Percentiles rank a stretch among this genome's conserved stretches.
These are phyloP conservation scores for Clarias laeviceps DNA, from an alignment of 2,797 vertebrate species.

Conservation along the genomic window DNA sequence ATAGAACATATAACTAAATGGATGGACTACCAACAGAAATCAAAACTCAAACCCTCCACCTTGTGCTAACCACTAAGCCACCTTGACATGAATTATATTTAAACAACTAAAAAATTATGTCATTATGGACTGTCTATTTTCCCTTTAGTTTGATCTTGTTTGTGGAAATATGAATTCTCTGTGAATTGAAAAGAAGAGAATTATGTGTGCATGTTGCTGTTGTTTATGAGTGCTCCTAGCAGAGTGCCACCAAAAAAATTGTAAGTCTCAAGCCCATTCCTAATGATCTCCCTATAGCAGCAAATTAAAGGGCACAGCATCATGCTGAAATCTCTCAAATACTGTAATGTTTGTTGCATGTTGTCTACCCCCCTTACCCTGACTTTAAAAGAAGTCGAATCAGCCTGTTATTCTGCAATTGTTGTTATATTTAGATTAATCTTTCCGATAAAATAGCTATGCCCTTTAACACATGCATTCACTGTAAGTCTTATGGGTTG, in stretches of 20 bases:
- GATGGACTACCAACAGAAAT: background rate
- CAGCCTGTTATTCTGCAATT: background rate
- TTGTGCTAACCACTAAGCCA: too few relatives aligned
- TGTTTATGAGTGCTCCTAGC: conserved; percentile 14
- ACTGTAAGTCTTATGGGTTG: conserved; percentile 69
- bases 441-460: conserved; percentile 66
- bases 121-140: background rate
- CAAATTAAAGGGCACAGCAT: conserved; percentile 68
- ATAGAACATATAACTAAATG: background rate
- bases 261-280: conserved; percentile 59
- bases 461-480: conserved; percentile 79
- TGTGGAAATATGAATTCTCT: background rate
- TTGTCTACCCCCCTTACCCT: background rate
- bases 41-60: too few relatives aligned
- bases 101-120: too few relatives aligned
- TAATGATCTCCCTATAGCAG: conserved; percentile 57
- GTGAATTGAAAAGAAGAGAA: background rate
- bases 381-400: conserved; percentile 3
- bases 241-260: conserved; percentile 60
- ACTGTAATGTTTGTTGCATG: conserved; percentile 11
- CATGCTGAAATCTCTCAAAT: conserved; percentile 17
- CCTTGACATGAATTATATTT: too few relatives aligned
- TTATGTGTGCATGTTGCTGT: background rate
- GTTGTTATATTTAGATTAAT: background rate
- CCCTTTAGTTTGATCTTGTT: background rate